These are phyloP conservation scores for Thumatha senex DNA, from an alignment of 2,888 invertebrate genomes.

Conservation along the genomic window DNA sequence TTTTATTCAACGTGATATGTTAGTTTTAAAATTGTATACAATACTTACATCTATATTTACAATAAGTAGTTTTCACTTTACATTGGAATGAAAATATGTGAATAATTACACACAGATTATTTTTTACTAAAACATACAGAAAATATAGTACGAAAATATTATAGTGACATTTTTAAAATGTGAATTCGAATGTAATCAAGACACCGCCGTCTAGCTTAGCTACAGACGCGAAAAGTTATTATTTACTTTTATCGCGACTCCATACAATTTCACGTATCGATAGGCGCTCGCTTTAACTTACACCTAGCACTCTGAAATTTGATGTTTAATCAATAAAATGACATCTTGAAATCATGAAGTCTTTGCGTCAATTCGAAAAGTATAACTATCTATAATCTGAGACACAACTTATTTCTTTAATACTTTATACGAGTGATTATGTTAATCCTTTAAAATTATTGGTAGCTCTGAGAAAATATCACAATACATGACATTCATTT, in stretches of 20 bases:
- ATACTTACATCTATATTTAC: conserved; percentile 24
- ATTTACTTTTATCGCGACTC: too few species aligned
- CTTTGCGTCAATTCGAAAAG: too few species aligned
- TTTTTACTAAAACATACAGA: not conserved
- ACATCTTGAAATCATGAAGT: too few species aligned
- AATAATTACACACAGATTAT: conserved; percentile 11
- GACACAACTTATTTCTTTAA: too few species aligned
- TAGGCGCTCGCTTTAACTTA: too few species aligned
- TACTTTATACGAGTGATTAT: not conserved
- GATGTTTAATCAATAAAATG: too few species aligned
- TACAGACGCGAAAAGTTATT: too few species aligned
- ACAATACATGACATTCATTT: not conserved
- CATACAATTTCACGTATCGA: too few species aligned
- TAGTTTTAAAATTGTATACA: conserved; percentile 18
- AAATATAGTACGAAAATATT: not conserved
- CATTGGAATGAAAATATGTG: conserved; percentile 29
- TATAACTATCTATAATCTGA: too few species aligned
- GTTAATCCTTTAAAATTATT: not conserved
- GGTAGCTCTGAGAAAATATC: not conserved
- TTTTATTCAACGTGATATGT: conserved; percentile 29
- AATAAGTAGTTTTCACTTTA: conserved; percentile 26
- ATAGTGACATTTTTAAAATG: not conserved
- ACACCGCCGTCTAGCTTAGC: too few species aligned
- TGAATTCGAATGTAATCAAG: too few species aligned
- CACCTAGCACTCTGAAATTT: too few species aligned